Evolutionary conservation across 2,797 vertebrate species (phyloP).

Genomic region (Salarias fasciatus): DNA sequence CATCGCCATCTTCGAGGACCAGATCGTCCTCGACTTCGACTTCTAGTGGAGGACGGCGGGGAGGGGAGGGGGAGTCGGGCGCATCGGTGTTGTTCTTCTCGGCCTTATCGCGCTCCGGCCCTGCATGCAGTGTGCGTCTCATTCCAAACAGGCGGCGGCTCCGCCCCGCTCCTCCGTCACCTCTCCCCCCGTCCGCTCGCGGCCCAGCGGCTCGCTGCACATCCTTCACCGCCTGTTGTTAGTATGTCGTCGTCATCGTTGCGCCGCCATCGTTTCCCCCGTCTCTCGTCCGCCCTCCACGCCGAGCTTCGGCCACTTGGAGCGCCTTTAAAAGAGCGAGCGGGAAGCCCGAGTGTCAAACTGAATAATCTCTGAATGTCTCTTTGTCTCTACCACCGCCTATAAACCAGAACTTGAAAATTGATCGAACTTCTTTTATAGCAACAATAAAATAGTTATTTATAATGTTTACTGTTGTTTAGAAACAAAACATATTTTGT

Average conservation of each 20-base stretch:
- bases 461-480: too few species aligned
- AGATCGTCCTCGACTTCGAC: slow-evolving; percentile 92
- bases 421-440: too few species aligned
- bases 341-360: too few species aligned
- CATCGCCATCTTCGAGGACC: slow-evolving; percentile 98
- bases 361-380: too few species aligned
- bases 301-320: slow-evolving; percentile 62
- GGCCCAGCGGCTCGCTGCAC: slow-evolving; percentile 35
- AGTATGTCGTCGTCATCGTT: slow-evolving; percentile 4
- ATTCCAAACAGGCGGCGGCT: slow-evolving; percentile 2
- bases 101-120: slow-evolving; percentile 64
- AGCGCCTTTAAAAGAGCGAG: slow-evolving; percentile 25
- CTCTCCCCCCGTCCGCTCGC: slow-evolving; percentile 9
- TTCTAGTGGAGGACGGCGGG: slow-evolving; percentile 77
- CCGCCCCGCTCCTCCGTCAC: too few species aligned
- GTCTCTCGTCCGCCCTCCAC: slow-evolving; percentile 24
- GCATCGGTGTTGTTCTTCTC: slow-evolving; percentile 42
- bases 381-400: too few species aligned
- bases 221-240: slow-evolving; percentile 53
- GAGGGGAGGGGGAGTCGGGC: slow-evolving; percentile 9
- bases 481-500: too few species aligned
- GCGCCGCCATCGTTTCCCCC: slow-evolving; percentile 5
- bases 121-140: slow-evolving; percentile 67
- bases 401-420: too few species aligned
- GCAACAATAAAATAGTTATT: too few species aligned